Conservation (phyloP, 2,888 invertebrate species). For the Unio delphinus region DNA sequence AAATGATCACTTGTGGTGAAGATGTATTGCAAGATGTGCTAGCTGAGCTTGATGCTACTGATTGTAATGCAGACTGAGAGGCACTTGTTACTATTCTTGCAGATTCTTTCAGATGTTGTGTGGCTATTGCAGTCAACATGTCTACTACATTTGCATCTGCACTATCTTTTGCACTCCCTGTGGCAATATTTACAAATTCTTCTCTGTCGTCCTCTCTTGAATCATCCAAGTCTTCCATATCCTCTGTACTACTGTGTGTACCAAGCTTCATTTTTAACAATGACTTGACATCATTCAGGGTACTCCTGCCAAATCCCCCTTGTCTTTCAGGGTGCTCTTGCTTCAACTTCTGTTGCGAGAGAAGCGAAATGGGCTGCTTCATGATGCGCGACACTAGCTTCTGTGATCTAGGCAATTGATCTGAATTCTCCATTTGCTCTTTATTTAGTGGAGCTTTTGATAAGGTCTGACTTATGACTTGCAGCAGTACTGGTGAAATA, state of each 20-base stretch:
- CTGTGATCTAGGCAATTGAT: no score
- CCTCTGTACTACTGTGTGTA: constrained; percentile 2
- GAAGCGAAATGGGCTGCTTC: no score
- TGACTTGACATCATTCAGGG: background rate
- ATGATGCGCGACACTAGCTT: no score
- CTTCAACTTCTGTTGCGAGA: no score
- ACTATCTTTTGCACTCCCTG: constrained; percentile 9
- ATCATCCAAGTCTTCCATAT: constrained; percentile 5
- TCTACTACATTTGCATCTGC: constrained; percentile 55
- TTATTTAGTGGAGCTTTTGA: no score
- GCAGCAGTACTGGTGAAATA: constrained; percentile 68
- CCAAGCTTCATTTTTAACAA: background rate
- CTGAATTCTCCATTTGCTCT: no score
- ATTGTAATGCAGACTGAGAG: background rate
- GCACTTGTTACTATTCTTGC: constrained; percentile 4
- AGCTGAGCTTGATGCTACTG: constrained; percentile 2
- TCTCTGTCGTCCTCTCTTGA: background rate
- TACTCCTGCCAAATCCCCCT: background rate
- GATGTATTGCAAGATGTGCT: background rate
- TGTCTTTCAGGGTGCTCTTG: background rate
- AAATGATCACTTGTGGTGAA: constrained; percentile 13
- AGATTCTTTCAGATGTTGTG: constrained; percentile 41
- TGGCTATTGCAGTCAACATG: constrained; percentile 56
- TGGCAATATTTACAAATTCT: constrained; percentile 5
- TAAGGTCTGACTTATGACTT: constrained; percentile 66